Evolutionary conservation across 2,888 invertebrate genomes (phyloP).

Genomic region (Neria commutata): DNA sequence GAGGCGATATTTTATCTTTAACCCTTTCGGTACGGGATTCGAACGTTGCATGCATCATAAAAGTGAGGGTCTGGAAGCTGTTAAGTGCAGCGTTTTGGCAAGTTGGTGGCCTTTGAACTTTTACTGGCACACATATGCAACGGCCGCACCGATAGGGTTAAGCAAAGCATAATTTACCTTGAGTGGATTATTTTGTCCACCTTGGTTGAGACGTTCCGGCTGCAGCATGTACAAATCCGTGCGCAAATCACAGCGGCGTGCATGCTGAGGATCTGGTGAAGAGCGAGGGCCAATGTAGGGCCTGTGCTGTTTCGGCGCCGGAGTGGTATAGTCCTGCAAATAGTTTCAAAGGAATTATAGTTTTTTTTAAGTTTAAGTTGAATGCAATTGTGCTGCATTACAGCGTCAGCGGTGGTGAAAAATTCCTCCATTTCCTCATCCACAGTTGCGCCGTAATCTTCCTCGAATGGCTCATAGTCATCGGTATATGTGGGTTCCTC

Average conservation of each 20-base stretch:
- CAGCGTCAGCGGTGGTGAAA: constrained; percentile 59
- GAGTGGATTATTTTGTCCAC: constrained; percentile 79
- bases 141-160: too few species aligned
- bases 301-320: constrained; percentile 54
- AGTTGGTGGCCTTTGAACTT: too few species aligned
- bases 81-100: too few species aligned
- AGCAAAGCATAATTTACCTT: too few species aligned
- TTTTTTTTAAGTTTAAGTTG: not conserved
- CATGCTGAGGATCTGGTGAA: constrained; percentile 67
- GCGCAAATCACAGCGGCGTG: constrained; percentile 84
- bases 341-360: not conserved
- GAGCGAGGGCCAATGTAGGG: constrained; percentile 58
- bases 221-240: constrained; percentile 86
- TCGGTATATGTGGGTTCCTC: constrained; percentile 58
- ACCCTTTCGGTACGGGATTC: too few species aligned
- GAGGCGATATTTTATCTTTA: too few species aligned
- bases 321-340: constrained; percentile 56
- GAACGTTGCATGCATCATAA: too few species aligned
- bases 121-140: too few species aligned
- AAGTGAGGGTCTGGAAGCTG: too few species aligned
- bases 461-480: constrained; percentile 57
- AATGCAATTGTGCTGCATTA: constrained; percentile 28
- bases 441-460: constrained; percentile 54
- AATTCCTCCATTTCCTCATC: constrained; percentile 59
- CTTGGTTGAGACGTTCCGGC: constrained; percentile 78